These are phyloP conservation scores for Crenichthys baileyi DNA, from an alignment of 2,797 vertebrate genomes.

Conservation along the genomic window DNA sequence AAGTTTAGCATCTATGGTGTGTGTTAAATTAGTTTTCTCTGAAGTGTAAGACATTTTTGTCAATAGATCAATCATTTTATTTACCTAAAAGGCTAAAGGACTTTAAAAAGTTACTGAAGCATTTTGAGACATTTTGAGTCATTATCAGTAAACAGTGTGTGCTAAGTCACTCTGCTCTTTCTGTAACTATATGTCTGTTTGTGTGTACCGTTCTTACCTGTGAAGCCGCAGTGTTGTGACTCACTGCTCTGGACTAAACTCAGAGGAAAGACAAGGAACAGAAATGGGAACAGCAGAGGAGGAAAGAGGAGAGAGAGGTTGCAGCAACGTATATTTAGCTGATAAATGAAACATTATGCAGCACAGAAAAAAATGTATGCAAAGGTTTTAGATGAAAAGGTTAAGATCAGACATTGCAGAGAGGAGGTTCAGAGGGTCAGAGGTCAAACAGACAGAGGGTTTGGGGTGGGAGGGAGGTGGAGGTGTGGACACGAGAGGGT, in stretches of 20 bases:
- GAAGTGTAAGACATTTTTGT: background rate
- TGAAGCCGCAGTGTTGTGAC: slow-evolving; percentile 51
- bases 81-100: background rate
- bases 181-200: background rate
- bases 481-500: slow-evolving; percentile 61
- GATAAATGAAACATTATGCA: slow-evolving; percentile 20
- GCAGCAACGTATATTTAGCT: slow-evolving; percentile 24
- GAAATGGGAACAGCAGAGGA: slow-evolving; percentile 36
- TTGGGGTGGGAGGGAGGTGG: slow-evolving; percentile 44
- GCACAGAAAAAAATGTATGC: slow-evolving; percentile 24
- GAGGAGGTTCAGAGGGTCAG: slow-evolving; percentile 39
- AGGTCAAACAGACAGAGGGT: slow-evolving; percentile 59
- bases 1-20: too few species aligned
- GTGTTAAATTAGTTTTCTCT: background rate
- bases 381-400: slow-evolving; percentile 42
- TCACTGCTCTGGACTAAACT: slow-evolving; percentile 62
- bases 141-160: background rate
- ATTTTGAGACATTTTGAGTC: background rate
- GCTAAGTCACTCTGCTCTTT: background rate
- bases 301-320: slow-evolving; percentile 13
- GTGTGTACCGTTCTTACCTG: slow-evolving; percentile 64
- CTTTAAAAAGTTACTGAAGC: background rate
- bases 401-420: slow-evolving; percentile 36
- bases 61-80: background rate
- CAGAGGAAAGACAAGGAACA: slow-evolving; percentile 47